phyloP scores from a whole-genome alignment of 2,797 vertebrate genomes.

The Orientallactaga sibirica region DNA sequence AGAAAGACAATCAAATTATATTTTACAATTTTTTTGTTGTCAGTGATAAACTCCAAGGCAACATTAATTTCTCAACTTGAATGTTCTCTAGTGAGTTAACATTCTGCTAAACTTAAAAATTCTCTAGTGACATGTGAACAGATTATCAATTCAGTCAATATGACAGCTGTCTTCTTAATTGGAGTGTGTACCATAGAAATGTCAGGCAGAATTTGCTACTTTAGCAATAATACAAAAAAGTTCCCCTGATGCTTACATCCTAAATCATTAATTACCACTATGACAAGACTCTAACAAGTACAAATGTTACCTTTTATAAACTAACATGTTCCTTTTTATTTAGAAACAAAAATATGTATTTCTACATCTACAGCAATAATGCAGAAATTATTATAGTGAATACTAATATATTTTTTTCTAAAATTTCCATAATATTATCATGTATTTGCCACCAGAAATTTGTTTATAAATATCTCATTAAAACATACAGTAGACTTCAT shows the following conservation, averaged over 20 bases:
- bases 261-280: conserved; percentile 10
- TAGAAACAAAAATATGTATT: not conserved
- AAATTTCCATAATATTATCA: not conserved
- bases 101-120: conserved; percentile 46
- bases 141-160: conserved; percentile 63
- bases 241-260: not conserved
- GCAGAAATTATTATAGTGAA: not conserved
- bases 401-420: conserved; percentile 33
- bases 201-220: conserved; percentile 53
- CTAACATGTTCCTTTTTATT: not conserved
- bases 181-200: conserved; percentile 36
- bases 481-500: not conserved
- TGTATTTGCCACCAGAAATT: not conserved
- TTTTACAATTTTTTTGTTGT: conserved; percentile 43
- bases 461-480: not conserved
- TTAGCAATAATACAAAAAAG: conserved; percentile 47
- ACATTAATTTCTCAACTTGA: conserved; percentile 71
- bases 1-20: conserved; percentile 18
- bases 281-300: not conserved
- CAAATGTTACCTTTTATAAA: not conserved
- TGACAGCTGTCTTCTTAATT: conserved; percentile 78
- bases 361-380: not conserved
- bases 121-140: conserved; percentile 61
- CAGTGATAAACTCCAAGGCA: conserved; percentile 64
- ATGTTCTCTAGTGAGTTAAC: conserved; percentile 23